These are phyloP conservation scores for Otis tarda DNA, from an alignment of 2,113 vertebrate species.

Conservation along the genomic window DNA sequence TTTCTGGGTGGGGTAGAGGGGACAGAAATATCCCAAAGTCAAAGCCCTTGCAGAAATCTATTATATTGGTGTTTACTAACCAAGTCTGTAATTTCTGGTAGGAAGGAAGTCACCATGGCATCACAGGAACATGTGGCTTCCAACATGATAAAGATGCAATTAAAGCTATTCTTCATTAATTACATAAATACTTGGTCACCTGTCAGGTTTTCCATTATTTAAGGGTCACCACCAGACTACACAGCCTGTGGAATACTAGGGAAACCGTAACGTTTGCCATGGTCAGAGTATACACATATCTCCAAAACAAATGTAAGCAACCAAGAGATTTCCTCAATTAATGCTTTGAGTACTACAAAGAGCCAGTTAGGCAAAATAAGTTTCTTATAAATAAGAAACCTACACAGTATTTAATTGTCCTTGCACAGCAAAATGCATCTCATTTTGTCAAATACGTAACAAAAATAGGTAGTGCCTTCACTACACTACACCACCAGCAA, in stretches of 20 bases:
- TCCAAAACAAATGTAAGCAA: neutral
- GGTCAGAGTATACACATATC: neutral
- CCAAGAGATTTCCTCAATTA: neutral
- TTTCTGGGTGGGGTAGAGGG: neutral
- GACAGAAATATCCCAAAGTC: neutral
- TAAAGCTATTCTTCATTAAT: neutral
- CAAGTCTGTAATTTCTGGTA: neutral
- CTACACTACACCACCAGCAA: neutral
- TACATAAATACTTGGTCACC: neutral
- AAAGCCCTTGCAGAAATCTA: neutral
- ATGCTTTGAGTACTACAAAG: neutral
- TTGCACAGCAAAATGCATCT: neutral
- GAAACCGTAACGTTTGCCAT: neutral
- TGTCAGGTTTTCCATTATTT: neutral
- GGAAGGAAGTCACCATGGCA: neutral
- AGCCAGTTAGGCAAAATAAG: neutral
- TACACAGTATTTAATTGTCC: neutral
- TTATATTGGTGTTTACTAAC: neutral
- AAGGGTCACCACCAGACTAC: neutral
- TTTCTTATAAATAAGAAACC: neutral
- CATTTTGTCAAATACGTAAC: neutral
- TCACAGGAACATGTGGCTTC: neutral
- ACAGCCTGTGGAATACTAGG: neutral
- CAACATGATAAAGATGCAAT: neutral
- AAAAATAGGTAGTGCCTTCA: neutral